These are phyloP conservation scores for Euphydryas editha DNA, from an alignment of 2,888 invertebrate genomes.

Conservation along the genomic window DNA sequence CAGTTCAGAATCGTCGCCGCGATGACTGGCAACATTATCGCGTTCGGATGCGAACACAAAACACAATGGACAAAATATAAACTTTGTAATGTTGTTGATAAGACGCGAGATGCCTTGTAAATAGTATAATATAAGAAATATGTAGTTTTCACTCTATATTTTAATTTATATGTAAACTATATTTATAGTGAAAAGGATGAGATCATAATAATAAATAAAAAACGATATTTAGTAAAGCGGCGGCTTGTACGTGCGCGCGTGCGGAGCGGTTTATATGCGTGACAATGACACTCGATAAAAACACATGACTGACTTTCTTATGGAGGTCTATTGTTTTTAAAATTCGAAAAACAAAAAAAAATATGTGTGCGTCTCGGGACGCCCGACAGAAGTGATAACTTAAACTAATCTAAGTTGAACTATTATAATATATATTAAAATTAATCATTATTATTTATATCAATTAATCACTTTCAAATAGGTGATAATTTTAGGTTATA, in stretches of 20 bases:
- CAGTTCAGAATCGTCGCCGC: neutral
- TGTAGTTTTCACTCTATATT: conserved; percentile 81
- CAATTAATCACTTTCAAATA: too few relatives aligned
- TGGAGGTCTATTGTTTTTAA: too few relatives aligned
- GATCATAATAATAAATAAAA: conserved; percentile 65
- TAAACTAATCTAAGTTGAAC: too few relatives aligned
- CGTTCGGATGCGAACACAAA: conserved; percentile 37
- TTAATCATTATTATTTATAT: too few relatives aligned
- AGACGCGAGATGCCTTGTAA: conserved; percentile 78
- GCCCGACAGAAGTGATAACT: too few relatives aligned
- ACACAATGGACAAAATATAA: conserved; percentile 50
- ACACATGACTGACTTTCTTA: too few relatives aligned
- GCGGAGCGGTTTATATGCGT: too few relatives aligned
- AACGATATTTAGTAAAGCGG: conserved; percentile 53
- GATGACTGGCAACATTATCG: conserved; percentile 15
- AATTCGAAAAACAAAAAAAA: too few relatives aligned
- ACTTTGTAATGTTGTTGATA: conserved; percentile 54
- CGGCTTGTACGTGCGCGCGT: conserved; percentile 51
- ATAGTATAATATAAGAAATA: conserved; percentile 76
- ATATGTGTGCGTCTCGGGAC: too few relatives aligned
- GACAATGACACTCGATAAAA: too few relatives aligned
- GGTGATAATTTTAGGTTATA: too few relatives aligned
- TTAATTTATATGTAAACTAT: conserved; percentile 81
- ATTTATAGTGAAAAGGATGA: conserved; percentile 75
- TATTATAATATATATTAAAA: too few relatives aligned